Conservation (phyloP, 2,888 invertebrate genomes). For the Ariolimax columbianus region DNA sequence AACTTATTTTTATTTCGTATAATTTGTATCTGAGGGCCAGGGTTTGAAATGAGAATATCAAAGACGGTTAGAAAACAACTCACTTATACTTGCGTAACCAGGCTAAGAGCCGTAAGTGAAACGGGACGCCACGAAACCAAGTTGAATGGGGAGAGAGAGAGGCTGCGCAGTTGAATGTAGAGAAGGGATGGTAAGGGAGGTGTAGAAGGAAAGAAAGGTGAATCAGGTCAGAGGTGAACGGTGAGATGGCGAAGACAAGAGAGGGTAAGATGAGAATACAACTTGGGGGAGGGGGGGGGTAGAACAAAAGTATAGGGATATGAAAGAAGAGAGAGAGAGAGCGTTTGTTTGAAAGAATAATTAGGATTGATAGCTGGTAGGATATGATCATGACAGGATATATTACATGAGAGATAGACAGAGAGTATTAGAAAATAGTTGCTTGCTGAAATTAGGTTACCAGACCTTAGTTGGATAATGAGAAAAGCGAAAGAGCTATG, state of each 20-base stretch:
- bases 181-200: no score
- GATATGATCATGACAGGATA: no score
- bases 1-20: no score
- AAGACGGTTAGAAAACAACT: no score
- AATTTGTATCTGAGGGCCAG: no score
- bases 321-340: slow-evolving; percentile 20
- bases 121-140: neutral
- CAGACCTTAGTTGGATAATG: neutral
- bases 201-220: neutral
- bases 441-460: no score
- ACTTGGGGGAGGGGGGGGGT: slow-evolving; percentile 2
- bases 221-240: neutral
- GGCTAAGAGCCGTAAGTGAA: no score
- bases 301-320: neutral
- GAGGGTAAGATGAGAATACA: neutral
- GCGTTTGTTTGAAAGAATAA: slow-evolving; percentile 27
- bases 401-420: slow-evolving; percentile 37
- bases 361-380: no score
- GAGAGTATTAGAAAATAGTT: slow-evolving; percentile 19
- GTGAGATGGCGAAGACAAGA: neutral
- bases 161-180: neutral
- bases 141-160: neutral
- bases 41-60: no score
- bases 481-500: neutral
- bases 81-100: no score